phyloP scores from a whole-genome alignment of 1,140 invertebrate genomes.

The Telenomus remus region DNA sequence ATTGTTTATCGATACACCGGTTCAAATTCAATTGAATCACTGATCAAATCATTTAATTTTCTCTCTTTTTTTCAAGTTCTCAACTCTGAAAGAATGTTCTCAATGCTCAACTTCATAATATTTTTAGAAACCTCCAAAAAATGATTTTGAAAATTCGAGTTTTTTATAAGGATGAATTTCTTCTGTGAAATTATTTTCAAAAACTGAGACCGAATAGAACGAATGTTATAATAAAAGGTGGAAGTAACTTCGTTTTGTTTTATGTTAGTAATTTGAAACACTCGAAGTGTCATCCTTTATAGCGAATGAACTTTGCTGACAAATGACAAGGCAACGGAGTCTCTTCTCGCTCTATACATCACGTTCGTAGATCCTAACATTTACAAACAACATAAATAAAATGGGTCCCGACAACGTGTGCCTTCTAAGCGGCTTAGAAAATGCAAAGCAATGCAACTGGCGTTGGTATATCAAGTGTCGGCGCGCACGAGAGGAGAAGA shows the following conservation, averaged over 20 bases:
- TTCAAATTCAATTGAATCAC: no score
- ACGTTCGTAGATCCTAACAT: constrained; percentile 14
- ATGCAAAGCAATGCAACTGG: constrained; percentile 14
- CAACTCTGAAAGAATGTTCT: no score
- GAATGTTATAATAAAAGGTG: neutral
- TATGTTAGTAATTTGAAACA: neutral
- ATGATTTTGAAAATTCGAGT: no score
- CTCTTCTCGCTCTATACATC: neutral
- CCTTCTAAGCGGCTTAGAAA: neutral
- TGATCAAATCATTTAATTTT: no score
- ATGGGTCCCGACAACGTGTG: constrained; percentile 1
- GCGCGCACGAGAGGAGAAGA: constrained; percentile 16
- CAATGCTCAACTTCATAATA: no score
- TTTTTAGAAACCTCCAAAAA: no score
- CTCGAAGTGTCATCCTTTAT: neutral
- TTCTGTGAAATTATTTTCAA: no score
- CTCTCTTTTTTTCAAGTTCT: no score
- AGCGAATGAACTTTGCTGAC: neutral
- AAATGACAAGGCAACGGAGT: constrained; percentile 2
- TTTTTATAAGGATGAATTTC: no score
- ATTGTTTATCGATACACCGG: no score
- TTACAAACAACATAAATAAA: constrained; percentile 28
- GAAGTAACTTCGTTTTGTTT: neutral
- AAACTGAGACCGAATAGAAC: neutral
- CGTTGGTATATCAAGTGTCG: constrained; percentile 30